phyloP scores from a whole-genome alignment of 2,797 vertebrate genomes.

The Tinamus major region DNA sequence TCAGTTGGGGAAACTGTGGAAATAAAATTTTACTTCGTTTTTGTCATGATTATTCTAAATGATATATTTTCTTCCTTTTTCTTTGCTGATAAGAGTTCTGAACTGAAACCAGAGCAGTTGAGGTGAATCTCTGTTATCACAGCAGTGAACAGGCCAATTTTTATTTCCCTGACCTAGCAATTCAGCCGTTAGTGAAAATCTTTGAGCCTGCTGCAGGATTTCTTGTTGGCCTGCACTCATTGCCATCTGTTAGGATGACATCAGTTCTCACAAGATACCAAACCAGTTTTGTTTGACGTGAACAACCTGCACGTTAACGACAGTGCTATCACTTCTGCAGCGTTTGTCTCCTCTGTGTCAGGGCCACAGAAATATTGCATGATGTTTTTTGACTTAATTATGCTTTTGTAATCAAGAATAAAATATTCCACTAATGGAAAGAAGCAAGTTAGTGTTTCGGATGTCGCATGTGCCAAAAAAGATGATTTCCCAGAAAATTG shows the following conservation, averaged over 20 bases:
- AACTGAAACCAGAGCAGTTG: neutral
- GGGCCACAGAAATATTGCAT: neutral
- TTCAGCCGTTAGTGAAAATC: neutral
- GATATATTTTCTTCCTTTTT: neutral
- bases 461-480: conserved; percentile 32
- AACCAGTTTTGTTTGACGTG: neutral
- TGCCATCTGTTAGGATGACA: conserved; percentile 51
- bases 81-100: neutral
- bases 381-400: neutral
- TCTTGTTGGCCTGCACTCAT: neutral
- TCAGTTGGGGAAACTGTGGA: neutral
- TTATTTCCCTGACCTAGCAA: neutral
- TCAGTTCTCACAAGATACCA: neutral
- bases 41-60: neutral
- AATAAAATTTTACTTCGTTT: neutral
- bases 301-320: neutral
- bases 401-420: neutral
- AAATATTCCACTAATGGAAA: neutral
- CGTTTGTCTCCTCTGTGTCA: neutral
- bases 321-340: neutral
- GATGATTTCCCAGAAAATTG: neutral
- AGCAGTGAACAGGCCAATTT: neutral
- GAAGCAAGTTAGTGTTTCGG: neutral
- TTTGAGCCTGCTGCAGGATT: neutral
- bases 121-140: neutral